Percentiles rank a stretch among this genome's conserved stretches.
These are phyloP conservation scores for Drosophila bocki DNA, from an alignment of 1,140 invertebrate species.

Conservation along the genomic window DNA sequence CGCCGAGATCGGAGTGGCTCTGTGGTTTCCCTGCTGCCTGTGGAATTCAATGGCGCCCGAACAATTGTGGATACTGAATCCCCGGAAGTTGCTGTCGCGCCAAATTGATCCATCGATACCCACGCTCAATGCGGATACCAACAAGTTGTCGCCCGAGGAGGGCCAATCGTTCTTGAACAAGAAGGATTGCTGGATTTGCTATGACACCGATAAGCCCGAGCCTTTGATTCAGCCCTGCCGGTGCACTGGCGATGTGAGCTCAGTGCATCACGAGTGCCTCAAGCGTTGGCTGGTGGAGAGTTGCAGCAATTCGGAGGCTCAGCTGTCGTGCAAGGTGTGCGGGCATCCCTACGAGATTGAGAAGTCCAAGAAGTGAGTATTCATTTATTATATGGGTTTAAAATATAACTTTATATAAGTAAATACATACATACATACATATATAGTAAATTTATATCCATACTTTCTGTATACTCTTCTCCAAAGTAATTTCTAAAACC, in stretches of 20 bases:
- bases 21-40: conserved; percentile 97
- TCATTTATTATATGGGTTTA: no score
- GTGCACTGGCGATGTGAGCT: conserved; percentile 95
- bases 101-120: conserved; percentile 86
- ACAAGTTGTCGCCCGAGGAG: conserved; percentile 82
- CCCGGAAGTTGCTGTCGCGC: conserved; percentile 91
- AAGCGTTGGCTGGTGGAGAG: conserved; percentile 93
- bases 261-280: conserved; percentile 97
- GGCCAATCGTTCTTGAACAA: conserved; percentile 86
- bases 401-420: no score
- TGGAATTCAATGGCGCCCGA: conserved; percentile 98
- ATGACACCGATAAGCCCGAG: conserved; percentile 92
- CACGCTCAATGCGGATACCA: conserved; percentile 76
- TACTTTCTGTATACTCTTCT: neutral
- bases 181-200: conserved; percentile 97
- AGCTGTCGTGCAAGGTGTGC: conserved; percentile 92
- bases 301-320: conserved; percentile 86
- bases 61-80: conserved; percentile 97
- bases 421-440: no score
- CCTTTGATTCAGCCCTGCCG: conserved; percentile 95
- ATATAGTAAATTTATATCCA: no score
- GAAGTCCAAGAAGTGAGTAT: conserved; percentile 87
- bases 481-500: neutral
- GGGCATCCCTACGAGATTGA: conserved; percentile 91
- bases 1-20: conserved; percentile 95